These are phyloP conservation scores for Hirtodrosophila trivittata DNA, from an alignment of 2,888 invertebrate genomes.

Conservation along the genomic window DNA sequence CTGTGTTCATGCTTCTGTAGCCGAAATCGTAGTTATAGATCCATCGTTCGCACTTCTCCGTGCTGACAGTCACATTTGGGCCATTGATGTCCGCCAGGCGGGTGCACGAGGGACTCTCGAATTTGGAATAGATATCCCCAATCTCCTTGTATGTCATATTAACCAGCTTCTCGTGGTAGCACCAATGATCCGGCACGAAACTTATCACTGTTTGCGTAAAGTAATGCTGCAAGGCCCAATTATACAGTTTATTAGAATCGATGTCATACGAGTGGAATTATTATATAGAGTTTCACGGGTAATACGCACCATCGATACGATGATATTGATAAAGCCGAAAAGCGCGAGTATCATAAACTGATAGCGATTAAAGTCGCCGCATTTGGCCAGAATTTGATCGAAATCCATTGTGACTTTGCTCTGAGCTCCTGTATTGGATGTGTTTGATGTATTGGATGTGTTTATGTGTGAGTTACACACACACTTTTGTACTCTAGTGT, in stretches of 20 bases:
- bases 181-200: conserved; percentile 85
- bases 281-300: no score
- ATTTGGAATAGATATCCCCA: conserved; percentile 80
- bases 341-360: conserved; percentile 85
- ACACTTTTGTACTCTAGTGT: conserved; percentile 40
- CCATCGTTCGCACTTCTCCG: conserved; percentile 85
- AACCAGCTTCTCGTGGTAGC: conserved; percentile 82
- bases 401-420: conserved; percentile 81
- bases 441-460: conserved; percentile 3
- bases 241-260: no score
- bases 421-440: neutral
- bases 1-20: conserved; percentile 86
- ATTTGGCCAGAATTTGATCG: conserved; percentile 85
- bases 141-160: conserved; percentile 83
- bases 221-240: conserved; percentile 83
- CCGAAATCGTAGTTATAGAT: conserved; percentile 86
- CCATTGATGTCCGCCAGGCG: conserved; percentile 78
- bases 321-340: conserved; percentile 85
- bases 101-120: conserved; percentile 82
- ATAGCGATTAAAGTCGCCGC: conserved; percentile 85
- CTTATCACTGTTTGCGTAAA: conserved; percentile 87
- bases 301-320: conserved; percentile 84
- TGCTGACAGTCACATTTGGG: conserved; percentile 78
- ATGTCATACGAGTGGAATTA: no score
- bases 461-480: neutral